Evolutionary conservation across 2,888 invertebrate genomes (phyloP).

Genomic region (Eulithis testata): DNA sequence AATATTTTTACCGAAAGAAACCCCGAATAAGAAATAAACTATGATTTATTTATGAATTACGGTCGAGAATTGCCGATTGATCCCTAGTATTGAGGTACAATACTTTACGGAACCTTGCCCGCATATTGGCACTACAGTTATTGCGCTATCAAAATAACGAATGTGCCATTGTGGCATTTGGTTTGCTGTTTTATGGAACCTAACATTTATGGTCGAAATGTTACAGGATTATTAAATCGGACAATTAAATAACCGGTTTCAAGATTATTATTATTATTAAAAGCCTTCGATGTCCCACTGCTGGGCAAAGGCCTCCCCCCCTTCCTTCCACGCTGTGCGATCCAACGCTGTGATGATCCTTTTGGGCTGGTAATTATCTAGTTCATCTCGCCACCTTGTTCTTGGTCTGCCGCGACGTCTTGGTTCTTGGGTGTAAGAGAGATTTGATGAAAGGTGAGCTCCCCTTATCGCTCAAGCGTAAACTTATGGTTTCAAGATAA

Average conservation of each 20-base stretch:
- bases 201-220: slow-evolving; percentile 2
- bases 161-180: slow-evolving; percentile 25
- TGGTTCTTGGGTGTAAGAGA: no score
- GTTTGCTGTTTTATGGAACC: slow-evolving; percentile 16
- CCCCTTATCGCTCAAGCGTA: no score
- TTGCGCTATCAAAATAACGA: slow-evolving; percentile 31
- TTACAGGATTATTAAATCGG: not conserved
- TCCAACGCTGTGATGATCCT: no score
- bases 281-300: no score
- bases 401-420: no score
- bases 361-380: no score
- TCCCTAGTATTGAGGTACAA: slow-evolving; percentile 31
- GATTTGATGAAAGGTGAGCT: no score
- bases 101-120: slow-evolving; percentile 18
- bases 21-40: slow-evolving; percentile 40
- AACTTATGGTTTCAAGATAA: not conserved
- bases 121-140: slow-evolving; percentile 26
- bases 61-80: slow-evolving; percentile 36
- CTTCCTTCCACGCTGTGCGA: no score
- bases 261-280: no score
- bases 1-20: slow-evolving; percentile 37
- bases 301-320: no score
- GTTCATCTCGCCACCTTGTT: no score
- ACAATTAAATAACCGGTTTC: not conserved
- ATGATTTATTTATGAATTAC: slow-evolving; percentile 49